Evolutionary conservation across 2,888 invertebrate genomes (phyloP), one percentile per base, ranked within the genome.

Genomic region (Danaus chrysippus): DNA sequence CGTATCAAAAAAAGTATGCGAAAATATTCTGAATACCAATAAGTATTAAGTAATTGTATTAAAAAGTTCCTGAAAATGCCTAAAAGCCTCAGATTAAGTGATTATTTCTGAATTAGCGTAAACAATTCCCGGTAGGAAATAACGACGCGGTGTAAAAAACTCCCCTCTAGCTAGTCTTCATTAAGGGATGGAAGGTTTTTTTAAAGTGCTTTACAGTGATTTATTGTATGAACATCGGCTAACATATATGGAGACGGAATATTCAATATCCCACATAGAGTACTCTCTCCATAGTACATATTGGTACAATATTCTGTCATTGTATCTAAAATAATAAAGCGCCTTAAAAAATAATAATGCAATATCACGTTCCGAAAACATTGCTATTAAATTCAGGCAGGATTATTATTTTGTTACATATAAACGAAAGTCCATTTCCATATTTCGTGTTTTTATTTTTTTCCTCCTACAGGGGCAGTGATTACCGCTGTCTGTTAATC

Each of bases 201-300:
- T 86, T 84, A 86, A 85, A 84, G 82, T 79, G 77, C 76, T 70
- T 69, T 74, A 68, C 64, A 34, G 77, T 86, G 86, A 88, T 88
- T 87, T 87, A 87, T 87, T 80, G 81, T 79, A 84, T 84, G 83
- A 84, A 79, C 73, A 46, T 59, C 58, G n/a, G 67, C 61, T 64
- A 0, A 43, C 8, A 15, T 66, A 62, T 70, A 41, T 76, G 77
- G 86, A 82, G 60, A 56, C 0, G 64, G 65, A 70, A 42, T 73
- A 46, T 56, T 61, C 52, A 57, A 13, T 44, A 6, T 10, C 17
- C 9, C 2, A 10, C 17, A 1, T 12, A 15, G 11, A 10, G 15
- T 34, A 34, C 23, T 0, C 0, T n/a, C 11, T 43, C 6, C n/a
- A 43, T 43, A 43, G 6, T 43, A 43, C 43, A 43, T 43, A 43